Base-by-base conservation (phyloP, 2,797 vertebrate species). In the Dallia pectoralis region DNA sequence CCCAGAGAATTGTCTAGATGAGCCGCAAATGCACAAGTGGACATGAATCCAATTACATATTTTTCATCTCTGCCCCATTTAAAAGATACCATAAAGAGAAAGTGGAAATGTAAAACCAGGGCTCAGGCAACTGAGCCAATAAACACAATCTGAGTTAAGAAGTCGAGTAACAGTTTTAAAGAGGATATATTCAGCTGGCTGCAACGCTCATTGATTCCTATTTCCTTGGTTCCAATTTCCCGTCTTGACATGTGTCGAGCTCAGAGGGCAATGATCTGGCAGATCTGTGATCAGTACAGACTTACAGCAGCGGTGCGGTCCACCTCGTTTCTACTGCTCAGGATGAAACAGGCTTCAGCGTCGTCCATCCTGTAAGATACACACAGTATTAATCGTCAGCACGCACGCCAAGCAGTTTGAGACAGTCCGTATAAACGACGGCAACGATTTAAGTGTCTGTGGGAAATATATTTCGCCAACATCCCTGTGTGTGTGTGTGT, bases 271-370 rank as follows among this genome's bases (percentile, higher is more conserved):
- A 61, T 18, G 61, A 53, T 25, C 15, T 62, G 40, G n/a, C n/a
- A n/a, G 67, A 33, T 27, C 6, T 61, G 22, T 30, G 40, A 30
- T 76, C 4, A 12, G 25, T 12, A 69, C 7, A 14, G 15, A 59
- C 19, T 94, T 92, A 99, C 98, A 2, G 97, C 97, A 0, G 98
- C 97, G 0, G 97, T 99, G 49, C 98, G 92, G 81, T 99, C 98
- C 76, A 96, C 96, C 85, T 99, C 98, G 0, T 99, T 99, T 1
- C 98, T 91, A 89, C 97, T 99, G 93, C 97, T 99, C 77, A 99
- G 94, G 63, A 99, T 98, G 84, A 99, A 99, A 74, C 98, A 99
- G 72, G 97, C 96, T 80, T 99, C 98, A 0, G 96, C 98, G 0
- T 99, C 97, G 74, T 99, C 98, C 97, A 99, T 99, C 92, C 98